These are phyloP conservation scores for Scaptomyza caliginosa DNA, from an alignment of 2,888 invertebrate species.

Conservation along the genomic window DNA sequence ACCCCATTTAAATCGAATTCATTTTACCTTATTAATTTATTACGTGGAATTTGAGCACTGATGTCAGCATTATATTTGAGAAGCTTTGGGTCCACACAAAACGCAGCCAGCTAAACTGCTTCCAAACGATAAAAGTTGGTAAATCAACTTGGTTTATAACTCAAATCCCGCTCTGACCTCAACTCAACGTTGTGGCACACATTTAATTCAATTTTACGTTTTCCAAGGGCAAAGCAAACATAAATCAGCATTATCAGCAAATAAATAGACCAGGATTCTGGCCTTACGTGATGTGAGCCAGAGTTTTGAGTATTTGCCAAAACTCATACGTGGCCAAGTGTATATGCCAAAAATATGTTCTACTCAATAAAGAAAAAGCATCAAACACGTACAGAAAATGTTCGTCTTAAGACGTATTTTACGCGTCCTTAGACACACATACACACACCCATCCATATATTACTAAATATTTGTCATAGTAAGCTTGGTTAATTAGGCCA, in stretches of 20 bases:
- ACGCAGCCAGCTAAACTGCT: background rate
- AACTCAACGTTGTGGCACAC: constrained; percentile 1
- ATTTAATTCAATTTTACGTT: constrained; percentile 47
- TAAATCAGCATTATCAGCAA: constrained; percentile 36
- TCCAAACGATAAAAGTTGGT: constrained; percentile 14
- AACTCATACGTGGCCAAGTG: background rate
- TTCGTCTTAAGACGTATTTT: background rate
- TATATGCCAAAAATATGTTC: constrained; percentile 11
- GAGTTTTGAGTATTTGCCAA: background rate
- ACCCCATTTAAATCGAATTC: constrained; percentile 23
- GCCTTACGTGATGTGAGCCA: background rate
- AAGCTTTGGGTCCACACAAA: background rate
- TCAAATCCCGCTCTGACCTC: constrained; percentile 15
- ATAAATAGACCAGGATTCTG: constrained; percentile 19
- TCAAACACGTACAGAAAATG: constrained; percentile 4
- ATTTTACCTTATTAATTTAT: constrained; percentile 13
- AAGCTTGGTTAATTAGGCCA: constrained; percentile 56
- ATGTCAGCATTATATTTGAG: constrained; percentile 42
- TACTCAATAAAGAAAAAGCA: background rate
- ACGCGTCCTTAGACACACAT: background rate
- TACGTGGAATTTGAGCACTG: constrained; percentile 23
- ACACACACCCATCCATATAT: constrained; percentile 2
- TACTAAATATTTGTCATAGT: background rate
- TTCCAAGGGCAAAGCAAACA: constrained; percentile 19
- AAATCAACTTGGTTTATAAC: constrained; percentile 6